Conservation (phyloP, 2,113 vertebrate species). For the Larimichthys crocea region DNA sequence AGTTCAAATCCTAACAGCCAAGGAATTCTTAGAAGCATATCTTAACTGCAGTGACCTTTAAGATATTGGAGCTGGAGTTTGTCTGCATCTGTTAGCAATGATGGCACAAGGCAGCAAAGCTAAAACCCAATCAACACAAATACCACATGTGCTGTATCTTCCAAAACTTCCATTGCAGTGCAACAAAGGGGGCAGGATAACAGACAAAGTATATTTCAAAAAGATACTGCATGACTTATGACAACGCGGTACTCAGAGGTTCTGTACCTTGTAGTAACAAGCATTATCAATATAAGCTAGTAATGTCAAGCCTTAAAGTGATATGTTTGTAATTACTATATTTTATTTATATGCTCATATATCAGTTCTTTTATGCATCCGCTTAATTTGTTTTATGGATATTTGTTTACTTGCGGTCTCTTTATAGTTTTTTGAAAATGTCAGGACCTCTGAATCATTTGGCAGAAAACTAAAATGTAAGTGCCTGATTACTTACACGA, state of each 20-base stretch:
- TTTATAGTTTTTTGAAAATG: neutral
- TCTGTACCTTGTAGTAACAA: neutral
- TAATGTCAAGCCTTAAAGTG: neutral
- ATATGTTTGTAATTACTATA: neutral
- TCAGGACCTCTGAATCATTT: constrained; percentile 32
- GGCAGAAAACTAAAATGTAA: neutral
- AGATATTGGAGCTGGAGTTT: constrained; percentile 20
- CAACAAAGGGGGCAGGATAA: neutral
- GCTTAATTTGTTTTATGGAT: constrained; percentile 11
- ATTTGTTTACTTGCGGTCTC: constrained; percentile 2
- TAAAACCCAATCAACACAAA: constrained; percentile 35
- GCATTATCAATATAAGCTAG: neutral
- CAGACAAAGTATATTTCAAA: neutral
- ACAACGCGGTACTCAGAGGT: neutral
- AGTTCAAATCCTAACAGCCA: neutral
- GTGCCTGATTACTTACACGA: neutral
- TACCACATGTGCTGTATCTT: neutral
- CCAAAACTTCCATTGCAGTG: constrained; percentile 13
- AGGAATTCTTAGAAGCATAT: constrained; percentile 12
- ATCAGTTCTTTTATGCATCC: constrained; percentile 6
- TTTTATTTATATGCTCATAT: neutral
- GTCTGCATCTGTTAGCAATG: constrained; percentile 50
- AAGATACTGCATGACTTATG: neutral
- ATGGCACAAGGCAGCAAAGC: constrained; percentile 7
- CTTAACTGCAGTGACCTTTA: constrained; percentile 25